Conservation (phyloP, 1,140 invertebrate species). For the Cataglyphis hispanica region DNA sequence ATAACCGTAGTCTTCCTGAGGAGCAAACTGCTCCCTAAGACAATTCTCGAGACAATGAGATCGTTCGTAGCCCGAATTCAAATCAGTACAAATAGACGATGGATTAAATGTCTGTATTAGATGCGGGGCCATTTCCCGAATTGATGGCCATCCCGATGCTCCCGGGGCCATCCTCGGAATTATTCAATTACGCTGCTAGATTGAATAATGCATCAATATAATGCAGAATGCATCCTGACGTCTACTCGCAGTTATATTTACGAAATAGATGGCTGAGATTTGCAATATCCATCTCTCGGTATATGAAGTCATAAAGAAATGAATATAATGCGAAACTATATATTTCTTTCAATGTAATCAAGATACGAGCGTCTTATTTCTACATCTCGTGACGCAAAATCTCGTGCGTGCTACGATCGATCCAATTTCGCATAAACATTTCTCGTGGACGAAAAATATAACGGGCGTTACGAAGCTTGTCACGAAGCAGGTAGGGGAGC, state of each 20-base stretch:
- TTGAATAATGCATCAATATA: slow-evolving; percentile 33
- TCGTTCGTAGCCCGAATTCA: slow-evolving; percentile 73
- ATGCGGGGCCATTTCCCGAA: slow-evolving; percentile 39
- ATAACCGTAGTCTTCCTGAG: slow-evolving; percentile 69
- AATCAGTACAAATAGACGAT: slow-evolving; percentile 66
- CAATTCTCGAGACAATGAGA: slow-evolving; percentile 71
- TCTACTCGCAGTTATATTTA: background rate
- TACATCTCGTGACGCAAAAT: background rate
- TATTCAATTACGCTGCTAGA: slow-evolving; percentile 48
- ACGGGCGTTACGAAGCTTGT: slow-evolving; percentile 31
- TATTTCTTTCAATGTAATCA: background rate
- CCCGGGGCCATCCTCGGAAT: slow-evolving; percentile 28
- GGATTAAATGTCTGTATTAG: slow-evolving; percentile 59
- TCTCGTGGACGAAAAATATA: background rate
- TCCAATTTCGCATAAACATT: slow-evolving; percentile 55
- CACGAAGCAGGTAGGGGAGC: background rate
- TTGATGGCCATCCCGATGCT: slow-evolving; percentile 40
- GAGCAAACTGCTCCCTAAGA: slow-evolving; percentile 69
- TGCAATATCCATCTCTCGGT: background rate
- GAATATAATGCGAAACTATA: background rate
- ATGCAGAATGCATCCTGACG: background rate
- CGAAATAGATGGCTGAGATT: background rate
- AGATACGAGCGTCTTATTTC: background rate
- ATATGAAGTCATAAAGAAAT: background rate
- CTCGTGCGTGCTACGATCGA: background rate